Percentiles rank a stretch among this genome's conserved stretches.
Conservation (phyloP, 2,797 vertebrate genomes). For the Coccyzus lansbergi region DNA sequence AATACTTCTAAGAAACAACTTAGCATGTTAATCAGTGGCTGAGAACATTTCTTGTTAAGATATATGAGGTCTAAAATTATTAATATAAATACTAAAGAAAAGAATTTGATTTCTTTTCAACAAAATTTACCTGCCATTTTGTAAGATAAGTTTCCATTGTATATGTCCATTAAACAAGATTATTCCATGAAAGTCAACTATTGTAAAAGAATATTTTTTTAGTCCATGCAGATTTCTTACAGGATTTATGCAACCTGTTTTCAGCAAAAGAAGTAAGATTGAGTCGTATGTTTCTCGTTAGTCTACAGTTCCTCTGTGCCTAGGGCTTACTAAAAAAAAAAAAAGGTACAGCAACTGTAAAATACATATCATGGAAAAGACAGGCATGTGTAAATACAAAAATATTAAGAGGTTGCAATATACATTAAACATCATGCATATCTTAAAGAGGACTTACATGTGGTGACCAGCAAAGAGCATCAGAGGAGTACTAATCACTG, state of each 20-base stretch:
- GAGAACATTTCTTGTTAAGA: constrained; percentile 57
- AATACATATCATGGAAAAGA: background rate
- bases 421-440: background rate
- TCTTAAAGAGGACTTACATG: background rate
- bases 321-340: background rate
- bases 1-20: constrained; percentile 70
- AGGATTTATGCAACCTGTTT: constrained; percentile 31
- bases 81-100: constrained; percentile 71
- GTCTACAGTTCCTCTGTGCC: background rate
- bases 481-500: background rate
- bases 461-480: background rate
- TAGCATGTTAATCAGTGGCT: constrained; percentile 70
- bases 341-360: background rate
- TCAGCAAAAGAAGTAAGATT: constrained; percentile 12
- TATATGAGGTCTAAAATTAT: constrained; percentile 57
- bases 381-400: background rate
- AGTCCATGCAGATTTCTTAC: constrained; percentile 28
- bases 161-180: constrained; percentile 57
- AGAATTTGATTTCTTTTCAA: constrained; percentile 63
- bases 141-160: constrained; percentile 53
- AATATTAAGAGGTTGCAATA: background rate
- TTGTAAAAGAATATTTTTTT: constrained; percentile 1
- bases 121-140: constrained; percentile 70
- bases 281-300: background rate
- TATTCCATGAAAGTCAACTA: constrained; percentile 42